Percentiles rank a stretch among this genome's conserved stretches.
phyloP scores from a whole-genome alignment of 2,797 vertebrate genomes.

The Anableps anableps region DNA sequence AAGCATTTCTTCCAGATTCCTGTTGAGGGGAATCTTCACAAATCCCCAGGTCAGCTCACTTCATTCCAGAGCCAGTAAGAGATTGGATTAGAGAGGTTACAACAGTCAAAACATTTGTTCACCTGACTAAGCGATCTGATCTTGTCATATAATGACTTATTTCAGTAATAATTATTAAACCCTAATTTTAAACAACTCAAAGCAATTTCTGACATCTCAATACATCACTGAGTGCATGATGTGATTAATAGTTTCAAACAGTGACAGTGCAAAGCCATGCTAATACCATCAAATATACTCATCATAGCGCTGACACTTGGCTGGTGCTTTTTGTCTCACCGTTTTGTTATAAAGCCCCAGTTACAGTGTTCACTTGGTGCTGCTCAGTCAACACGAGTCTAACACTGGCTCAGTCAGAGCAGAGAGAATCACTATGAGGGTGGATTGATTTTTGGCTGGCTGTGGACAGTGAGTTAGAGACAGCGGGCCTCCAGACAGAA shows the following conservation, averaged over 20 bases:
- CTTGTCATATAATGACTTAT: constrained; percentile 34
- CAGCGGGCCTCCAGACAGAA: constrained; percentile 78
- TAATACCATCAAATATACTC: constrained; percentile 75
- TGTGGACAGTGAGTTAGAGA: constrained; percentile 71
- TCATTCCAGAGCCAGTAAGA: constrained; percentile 57
- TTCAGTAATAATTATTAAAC: constrained; percentile 22
- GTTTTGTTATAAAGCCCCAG: constrained; percentile 74
- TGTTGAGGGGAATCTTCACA: constrained; percentile 73
- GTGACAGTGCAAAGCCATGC: constrained; percentile 43
- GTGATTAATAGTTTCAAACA: constrained; percentile 37
- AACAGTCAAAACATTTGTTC: constrained; percentile 63
- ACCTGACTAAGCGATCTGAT: constrained; percentile 37
- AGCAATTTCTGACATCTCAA: constrained; percentile 27
- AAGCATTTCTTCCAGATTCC: constrained; percentile 72
- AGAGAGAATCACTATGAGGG: constrained; percentile 73
- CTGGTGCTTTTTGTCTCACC: constrained; percentile 66
- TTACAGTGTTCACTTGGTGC: constrained; percentile 75
- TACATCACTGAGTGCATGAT: constrained; percentile 32
- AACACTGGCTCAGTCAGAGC: constrained; percentile 69
- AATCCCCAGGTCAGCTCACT: constrained; percentile 63
- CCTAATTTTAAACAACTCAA: constrained; percentile 28
- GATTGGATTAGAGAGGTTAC: constrained; percentile 65
- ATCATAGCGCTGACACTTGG: constrained; percentile 77
- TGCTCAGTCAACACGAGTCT: constrained; percentile 73
- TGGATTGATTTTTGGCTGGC: constrained; percentile 76